Evolutionary conservation across 2,113 vertebrate species (phyloP), one percentile per base, ranked within the genome.

Genomic region (Scolopax mira): DNA sequence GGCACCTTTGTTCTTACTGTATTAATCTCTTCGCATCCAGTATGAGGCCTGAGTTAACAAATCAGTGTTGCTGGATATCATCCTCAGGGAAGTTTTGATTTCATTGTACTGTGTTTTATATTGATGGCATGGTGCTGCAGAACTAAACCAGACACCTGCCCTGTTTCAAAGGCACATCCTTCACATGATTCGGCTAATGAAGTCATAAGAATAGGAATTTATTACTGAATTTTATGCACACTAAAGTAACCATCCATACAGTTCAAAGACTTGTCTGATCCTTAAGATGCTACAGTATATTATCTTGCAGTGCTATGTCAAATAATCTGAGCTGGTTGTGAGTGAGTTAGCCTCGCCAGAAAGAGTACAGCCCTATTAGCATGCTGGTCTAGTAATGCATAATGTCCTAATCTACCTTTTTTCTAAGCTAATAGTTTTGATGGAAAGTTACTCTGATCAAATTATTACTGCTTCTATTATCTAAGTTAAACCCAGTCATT

Each of bases 151-250:
- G 71, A 82, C 69, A 85, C 79, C 81, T 94, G 58, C 28, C 42
- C 55, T 93, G 64, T 44, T 81, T 91, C 71, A 79, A 74, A 89
- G 54, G 46, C 74, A 79, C 30, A 23, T 72, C 49, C 87, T 94
- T 87, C 46, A 75, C 74, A 69, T 42, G 60, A 92, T 67, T 79
- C 49, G 88, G 2, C 51, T 75, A 95, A 89, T 72, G 57, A 88
- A 79, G 41, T 65, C 73, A 79, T 75, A 90, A 28, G 66, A 90
- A 85, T 55, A 90, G 70, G 70, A 84, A 90, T 74, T 90, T 86
- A 74, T 90, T 84, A 79, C 72, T 74, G 57, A 93, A 85, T 82
- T 93, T 97, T 82, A 79, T 60, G 52, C 71, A 93, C 44, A 65
- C 13, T 54, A 44, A 93, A 79, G 14, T 93, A 44, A 44, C 44